Evolutionary conservation across 2,888 invertebrate species (phyloP), one percentile per base, ranked within the genome.

Genomic region (Imbricaverruca yamaguchii): DNA sequence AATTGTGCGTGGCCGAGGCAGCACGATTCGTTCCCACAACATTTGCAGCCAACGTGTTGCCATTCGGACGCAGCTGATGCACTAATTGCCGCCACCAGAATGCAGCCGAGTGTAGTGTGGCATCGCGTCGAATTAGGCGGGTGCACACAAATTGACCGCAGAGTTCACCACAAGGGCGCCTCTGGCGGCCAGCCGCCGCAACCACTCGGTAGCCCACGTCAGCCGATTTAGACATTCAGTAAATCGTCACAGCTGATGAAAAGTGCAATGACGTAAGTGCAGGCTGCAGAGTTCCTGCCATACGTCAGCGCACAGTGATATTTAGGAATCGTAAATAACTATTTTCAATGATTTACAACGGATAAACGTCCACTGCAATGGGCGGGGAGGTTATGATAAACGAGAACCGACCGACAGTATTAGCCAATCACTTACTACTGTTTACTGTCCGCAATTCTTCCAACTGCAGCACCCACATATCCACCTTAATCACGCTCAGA

Each of bases 211-310:
- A n/a, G 65, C 18, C 65, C 61, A 18, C 57, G 61, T 18, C 0
- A 18, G 65, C 23, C 65, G 65, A 65, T 65, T 65, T 65, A 65
- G 23, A 94, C 91, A 86, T 95, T 94, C 83, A 91, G 84, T 13
- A 82, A 81, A 65, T 65, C 65, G 18, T 9, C 65, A 23, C 65
- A 23, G 18, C 65, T 65, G 65, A 65, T 65, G 65, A 65, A 65
- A 65, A 65, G 65, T 65, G 65, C 65, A 65, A 65, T 65, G 65
- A 23, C 65, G 23, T 65, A 65, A 65, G 65, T 65, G n/a, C 18
- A 23, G 18, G 23, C 65, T 23, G 65, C 23, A 6, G 23, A 12
- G n/a, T 65, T 65, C 65, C 65, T 23, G 65, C n/a, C 65, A 23
- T 65, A 65, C 23, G 18, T 83, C 82, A 65, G 63, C 23, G 79